Evolutionary conservation across 2,888 invertebrate genomes (phyloP).

Genomic region (Piscicola geometra): DNA sequence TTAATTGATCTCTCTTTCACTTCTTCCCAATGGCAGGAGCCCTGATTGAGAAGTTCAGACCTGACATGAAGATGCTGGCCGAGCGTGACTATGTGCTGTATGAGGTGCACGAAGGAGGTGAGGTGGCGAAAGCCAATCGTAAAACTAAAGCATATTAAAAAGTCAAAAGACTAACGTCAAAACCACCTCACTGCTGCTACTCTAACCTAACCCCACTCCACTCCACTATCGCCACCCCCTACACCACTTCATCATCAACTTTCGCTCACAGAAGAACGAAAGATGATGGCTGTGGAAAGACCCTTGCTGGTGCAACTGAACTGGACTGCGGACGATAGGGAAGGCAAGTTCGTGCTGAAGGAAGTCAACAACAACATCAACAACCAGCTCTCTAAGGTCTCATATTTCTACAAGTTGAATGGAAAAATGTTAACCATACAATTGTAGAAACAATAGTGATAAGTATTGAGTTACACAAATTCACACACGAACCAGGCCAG

Average conservation of each 20-base stretch:
- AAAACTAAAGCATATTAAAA: too few relatives aligned
- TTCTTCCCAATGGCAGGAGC: slow-evolving; percentile 51
- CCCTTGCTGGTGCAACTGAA: slow-evolving; percentile 93
- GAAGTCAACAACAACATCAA: slow-evolving; percentile 52
- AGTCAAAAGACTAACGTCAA: too few relatives aligned
- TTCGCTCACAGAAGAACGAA: slow-evolving; percentile 69
- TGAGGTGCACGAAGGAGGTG: slow-evolving; percentile 71
- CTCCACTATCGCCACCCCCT: too few relatives aligned
- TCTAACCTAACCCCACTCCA: too few relatives aligned
- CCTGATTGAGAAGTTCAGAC: slow-evolving; percentile 97
- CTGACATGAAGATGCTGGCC: slow-evolving; percentile 92
- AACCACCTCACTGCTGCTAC: too few relatives aligned
- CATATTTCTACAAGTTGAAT: background rate
- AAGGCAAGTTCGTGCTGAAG: slow-evolving; percentile 89
- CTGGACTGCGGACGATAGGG: slow-evolving; percentile 97
- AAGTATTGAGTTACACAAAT: too few relatives aligned
- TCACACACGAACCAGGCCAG: too few relatives aligned
- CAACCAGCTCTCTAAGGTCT: slow-evolving; percentile 27
- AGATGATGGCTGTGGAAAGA: slow-evolving; percentile 82
- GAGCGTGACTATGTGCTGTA: slow-evolving; percentile 57
- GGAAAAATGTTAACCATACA: background rate
- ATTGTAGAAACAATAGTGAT: too few relatives aligned
- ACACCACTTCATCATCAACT: too few relatives aligned
- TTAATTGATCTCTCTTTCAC: too few relatives aligned
- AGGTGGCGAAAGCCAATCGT: slow-evolving; percentile 37